Evolutionary conservation across 2,888 invertebrate species (phyloP), one percentile per base, ranked within the genome.

Genomic region (Oligia latruncula): DNA sequence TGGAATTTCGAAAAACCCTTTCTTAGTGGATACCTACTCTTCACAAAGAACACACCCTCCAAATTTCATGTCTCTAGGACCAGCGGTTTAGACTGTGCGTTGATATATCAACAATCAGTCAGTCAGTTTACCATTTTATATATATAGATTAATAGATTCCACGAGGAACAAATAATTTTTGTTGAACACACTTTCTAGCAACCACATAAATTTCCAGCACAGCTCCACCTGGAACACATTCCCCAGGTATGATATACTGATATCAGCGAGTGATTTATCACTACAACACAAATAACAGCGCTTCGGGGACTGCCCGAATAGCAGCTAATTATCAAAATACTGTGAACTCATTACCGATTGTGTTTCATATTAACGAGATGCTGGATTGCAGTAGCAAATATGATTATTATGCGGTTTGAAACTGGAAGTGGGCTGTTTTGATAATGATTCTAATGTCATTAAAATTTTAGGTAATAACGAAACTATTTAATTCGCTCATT

Each of bases 251-350:
- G 46, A 72, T 46, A 76, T 35, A 71, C 0, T 20, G 62, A 60
- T 77, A 81, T 85, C 77, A 72, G 71, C 35, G 35, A 15, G 3
- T 71, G 71, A 85, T 85, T 77, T 75, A 87, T 87, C 74, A 52
- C 65, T 15, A 52, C 29, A 20, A 15, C 55, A 72, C 74, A 80
- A 84, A 80, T 84, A 84, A 71, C 70, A 72, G 13, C 62, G 75
- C 87, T 73, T 35, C 74, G 77, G 85, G 77, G 49, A 71, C 55
- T 20, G 35, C 29, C 70, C 60, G 67, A 74, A 84, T 52, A 49
- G 20, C 52, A 29, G 71, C 74, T 85, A 73, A 85, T 85, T 85
- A 85, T 81, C 87, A 85, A 85, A 85, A 40, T 71, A 71, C 17
- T 55, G 72, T 87, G 75, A 72, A 75, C 84, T 79, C 77, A 87